Evolutionary conservation across 2,113 vertebrate genomes (phyloP), one percentile per base, ranked within the genome.

Genomic region (Mellivora capensis): DNA sequence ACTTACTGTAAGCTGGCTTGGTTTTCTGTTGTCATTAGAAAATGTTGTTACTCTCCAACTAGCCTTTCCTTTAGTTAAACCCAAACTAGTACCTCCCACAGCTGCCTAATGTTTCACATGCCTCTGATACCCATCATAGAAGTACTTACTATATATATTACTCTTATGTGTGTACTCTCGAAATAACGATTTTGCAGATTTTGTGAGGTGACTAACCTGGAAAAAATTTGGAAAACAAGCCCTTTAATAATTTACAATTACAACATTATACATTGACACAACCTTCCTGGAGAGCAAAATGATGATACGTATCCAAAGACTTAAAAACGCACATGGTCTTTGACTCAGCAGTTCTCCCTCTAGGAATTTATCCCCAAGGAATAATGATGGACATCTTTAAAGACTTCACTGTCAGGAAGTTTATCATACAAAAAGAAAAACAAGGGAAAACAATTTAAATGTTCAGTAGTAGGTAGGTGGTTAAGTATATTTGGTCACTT

Each of bases 141-240:
- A 85, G 34, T 82, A 81, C 44, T 54, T 87, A 37, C 6, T 61
- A 44, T 29, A 42, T 27, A 54, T 93, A 23, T 94, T 96, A 79
- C 25, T 90, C 20, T 86, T 87, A 8, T 29, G 23, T 61, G 11
- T 1, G 85, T 6, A 77, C 4, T 93, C 8, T 18, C 49, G 74
- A 80, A 71, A 92, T 89, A 93, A 13, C 77, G 20, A 86, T 88
- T 88, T 96, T n/a, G 47, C 64, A 77, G 90, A 84, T 87, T 87
- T 81, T 71, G 52, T 62, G 39, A 31, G 14, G 11, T 83, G 67
- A 52, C 37, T 91, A 77, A 79, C 34, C 94, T 93, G 49, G 72
- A 95, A 94, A 94, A 96, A 52, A 57, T 90, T 42, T 18, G 83
- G 72, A 71, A 95, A 93, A 80, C 4, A 18, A 6, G 1, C 7